Evolutionary conservation across 2,888 invertebrate genomes (phyloP).

Genomic region (Mylabris sibirica): DNA sequence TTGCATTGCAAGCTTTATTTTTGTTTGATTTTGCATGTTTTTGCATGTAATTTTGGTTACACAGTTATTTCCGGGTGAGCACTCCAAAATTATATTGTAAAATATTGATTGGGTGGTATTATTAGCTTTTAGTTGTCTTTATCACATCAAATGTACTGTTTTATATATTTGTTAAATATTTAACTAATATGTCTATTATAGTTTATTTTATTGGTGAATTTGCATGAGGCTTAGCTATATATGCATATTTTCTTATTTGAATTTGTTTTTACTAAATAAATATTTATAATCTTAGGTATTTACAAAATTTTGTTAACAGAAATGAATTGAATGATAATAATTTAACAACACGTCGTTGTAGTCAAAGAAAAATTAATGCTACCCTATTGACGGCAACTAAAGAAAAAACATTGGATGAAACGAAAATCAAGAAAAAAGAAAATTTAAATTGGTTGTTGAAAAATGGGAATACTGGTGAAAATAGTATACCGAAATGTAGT

Average conservation of each 20-base stretch:
- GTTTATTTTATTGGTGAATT: neutral
- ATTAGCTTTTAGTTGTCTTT: neutral
- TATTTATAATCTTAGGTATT: conserved; percentile 15
- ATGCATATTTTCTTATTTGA: neutral
- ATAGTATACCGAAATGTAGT: conserved; percentile 28
- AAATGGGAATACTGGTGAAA: conserved; percentile 32
- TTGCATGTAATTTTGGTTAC: neutral
- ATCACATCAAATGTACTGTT: neutral
- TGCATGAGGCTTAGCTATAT: neutral
- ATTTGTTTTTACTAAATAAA: neutral
- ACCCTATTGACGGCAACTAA: conserved; percentile 32
- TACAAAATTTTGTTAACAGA: conserved; percentile 55
- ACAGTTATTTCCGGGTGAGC: neutral
- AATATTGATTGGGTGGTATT: neutral
- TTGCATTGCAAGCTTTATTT: neutral
- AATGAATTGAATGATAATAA: conserved; percentile 48
- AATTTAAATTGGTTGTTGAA: conserved; percentile 45
- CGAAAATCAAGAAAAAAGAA: conserved; percentile 49
- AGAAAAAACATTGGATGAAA: conserved; percentile 31
- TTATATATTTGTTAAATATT: neutral
- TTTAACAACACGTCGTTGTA: conserved; percentile 45
- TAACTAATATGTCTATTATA: neutral
- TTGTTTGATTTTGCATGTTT: neutral
- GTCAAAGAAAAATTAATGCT: conserved; percentile 46
- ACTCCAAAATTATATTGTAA: neutral